A percentile compares a stretch with the other conserved stretches of the same genome.
Conservation (phyloP, 1,140 invertebrate genomes). For the Aphidius ervi region DNA sequence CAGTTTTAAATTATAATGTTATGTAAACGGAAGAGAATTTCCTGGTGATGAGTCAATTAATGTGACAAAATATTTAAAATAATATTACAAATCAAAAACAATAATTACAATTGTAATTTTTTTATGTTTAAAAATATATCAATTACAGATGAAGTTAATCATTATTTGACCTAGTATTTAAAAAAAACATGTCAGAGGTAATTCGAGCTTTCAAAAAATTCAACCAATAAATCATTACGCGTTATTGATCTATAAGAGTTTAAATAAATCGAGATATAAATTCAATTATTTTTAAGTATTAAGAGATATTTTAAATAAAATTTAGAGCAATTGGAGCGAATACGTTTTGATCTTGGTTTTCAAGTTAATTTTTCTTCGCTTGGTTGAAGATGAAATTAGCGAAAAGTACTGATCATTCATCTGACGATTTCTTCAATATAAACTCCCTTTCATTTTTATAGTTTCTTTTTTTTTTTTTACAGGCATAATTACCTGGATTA, state of each 20-base stretch:
- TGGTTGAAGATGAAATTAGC: constrained; percentile 22
- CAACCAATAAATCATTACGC: neutral
- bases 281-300: too few relatives aligned
- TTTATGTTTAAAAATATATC: too few relatives aligned
- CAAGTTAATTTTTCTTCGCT: too few relatives aligned
- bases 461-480: constrained; percentile 2
- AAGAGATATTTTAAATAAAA: neutral
- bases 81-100: neutral
- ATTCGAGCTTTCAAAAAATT: too few relatives aligned
- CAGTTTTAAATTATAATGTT: constrained; percentile 7
- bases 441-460: neutral
- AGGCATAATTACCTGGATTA: constrained; percentile 1
- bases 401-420: constrained; percentile 2
- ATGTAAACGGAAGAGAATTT: constrained; percentile 27
- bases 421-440: too few relatives aligned
- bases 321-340: neutral
- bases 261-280: too few relatives aligned
- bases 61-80: constrained; percentile 5
- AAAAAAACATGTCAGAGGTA: neutral
- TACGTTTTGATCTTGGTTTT: constrained; percentile 11
- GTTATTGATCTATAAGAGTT: neutral
- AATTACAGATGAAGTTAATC: too few relatives aligned
- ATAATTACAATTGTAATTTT: neutral
- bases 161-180: neutral
- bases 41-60: constrained; percentile 23